Conservation (phyloP, 2,797 vertebrate genomes). For the Pipistrellus nathusii region DNA sequence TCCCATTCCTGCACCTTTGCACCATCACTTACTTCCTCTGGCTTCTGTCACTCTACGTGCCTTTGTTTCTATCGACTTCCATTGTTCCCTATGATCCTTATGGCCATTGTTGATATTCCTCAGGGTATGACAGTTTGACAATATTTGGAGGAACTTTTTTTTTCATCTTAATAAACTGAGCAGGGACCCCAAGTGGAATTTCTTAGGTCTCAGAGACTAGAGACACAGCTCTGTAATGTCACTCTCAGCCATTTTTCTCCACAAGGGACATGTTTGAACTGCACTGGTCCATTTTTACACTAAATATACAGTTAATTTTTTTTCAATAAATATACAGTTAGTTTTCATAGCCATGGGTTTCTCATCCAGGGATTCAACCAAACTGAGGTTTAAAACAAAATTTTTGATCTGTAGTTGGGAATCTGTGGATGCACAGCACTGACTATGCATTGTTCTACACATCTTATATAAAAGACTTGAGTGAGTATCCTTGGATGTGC, state of each 20-base stretch:
- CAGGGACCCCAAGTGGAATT: background rate
- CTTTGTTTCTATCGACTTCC: background rate
- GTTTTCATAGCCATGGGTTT: background rate
- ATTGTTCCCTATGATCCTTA: background rate
- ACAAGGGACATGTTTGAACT: background rate
- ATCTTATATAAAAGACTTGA: background rate
- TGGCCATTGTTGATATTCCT: background rate
- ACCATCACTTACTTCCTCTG: background rate
- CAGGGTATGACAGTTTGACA: background rate
- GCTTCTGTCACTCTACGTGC: no score
- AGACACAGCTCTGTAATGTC: background rate
- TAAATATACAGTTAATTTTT: background rate
- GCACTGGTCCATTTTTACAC: background rate
- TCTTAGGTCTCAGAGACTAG: background rate
- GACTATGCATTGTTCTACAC: no score
- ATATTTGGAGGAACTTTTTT: background rate
- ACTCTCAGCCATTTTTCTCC: background rate
- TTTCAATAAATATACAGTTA: background rate
- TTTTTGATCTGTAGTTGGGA: background rate
- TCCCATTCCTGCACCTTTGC: no score
- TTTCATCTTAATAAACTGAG: background rate
- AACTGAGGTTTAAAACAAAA: background rate
- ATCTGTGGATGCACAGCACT: background rate
- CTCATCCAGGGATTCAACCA: background rate
- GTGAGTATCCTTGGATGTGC: background rate